Base-by-base conservation (phyloP, 2,888 invertebrate species). In the Doris montereyensis region DNA sequence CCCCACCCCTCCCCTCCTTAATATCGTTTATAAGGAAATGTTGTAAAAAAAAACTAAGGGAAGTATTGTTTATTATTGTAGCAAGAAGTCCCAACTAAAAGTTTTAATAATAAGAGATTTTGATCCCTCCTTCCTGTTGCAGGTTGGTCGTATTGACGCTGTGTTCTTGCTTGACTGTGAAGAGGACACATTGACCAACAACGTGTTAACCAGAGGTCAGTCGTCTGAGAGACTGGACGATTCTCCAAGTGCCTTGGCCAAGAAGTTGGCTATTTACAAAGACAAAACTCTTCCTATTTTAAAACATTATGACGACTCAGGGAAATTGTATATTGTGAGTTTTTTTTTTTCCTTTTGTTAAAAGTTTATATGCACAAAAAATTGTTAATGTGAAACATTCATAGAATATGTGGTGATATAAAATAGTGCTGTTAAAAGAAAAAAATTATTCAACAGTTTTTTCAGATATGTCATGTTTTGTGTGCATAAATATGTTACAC, bases 151-250 rank as follows among this genome's bases (percentile, higher is more conserved):
- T 28, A 78, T 89, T 10, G 86, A 86, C 75, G 81, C 85, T 21
- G 87, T 87, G 52, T 81, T 91, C 35, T 81, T 90, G 75, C 81
- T 91, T 34, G 91, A 91, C 90, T 84, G 86, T 88, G 85, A 89
- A 17, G 89, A 90, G 75, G 78, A 86, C 1, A 83, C 81, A 30
- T 83, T 86, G 52, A 85, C 83, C n/a, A 83, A 86, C 28, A 81
- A 83, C 68, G 80, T 87, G 52, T 82, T 89, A 82, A 84, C 81
- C 67, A 82, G 85, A 76, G 87, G 85, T 4, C 76, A 84, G 58
- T 78, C 79, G 52, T 81, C 82, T 8, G 81, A 77, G 10, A 81
- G 84, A 52, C 83, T 87, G 21, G 85, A 86, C 67, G 85, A 87
- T 73, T 84, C 87, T 4, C 81, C 87, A 68, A 81, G 82, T 26